A percentile compares a stretch with the other conserved stretches of the same genome.
Evolutionary conservation across 1,140 invertebrate genomes (phyloP).

Genomic region (Matsumurasca onukii): DNA sequence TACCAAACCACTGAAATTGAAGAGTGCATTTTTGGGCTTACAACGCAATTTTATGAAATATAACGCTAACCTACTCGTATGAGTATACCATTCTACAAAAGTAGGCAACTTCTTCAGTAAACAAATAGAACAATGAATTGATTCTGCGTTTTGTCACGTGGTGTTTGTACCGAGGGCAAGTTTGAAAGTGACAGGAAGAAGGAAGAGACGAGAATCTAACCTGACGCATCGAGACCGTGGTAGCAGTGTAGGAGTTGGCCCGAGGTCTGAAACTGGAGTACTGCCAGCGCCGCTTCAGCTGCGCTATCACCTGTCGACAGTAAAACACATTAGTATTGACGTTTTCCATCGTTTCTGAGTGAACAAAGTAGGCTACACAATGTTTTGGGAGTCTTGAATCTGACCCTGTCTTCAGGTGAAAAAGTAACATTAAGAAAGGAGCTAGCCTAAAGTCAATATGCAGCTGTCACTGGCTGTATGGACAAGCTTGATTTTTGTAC

Average conservation of each 20-base stretch:
- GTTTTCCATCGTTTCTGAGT: too few species aligned
- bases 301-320: slow-evolving; percentile 63
- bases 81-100: background rate
- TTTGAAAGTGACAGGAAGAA: background rate
- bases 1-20: too few species aligned
- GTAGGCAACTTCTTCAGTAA: background rate
- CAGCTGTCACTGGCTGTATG: too few species aligned
- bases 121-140: background rate
- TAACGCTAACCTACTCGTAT: background rate
- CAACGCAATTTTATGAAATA: background rate
- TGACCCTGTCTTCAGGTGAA: too few species aligned
- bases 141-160: background rate
- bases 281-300: slow-evolving; percentile 76
- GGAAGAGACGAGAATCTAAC: slow-evolving; percentile 25
- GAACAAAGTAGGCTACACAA: too few species aligned
- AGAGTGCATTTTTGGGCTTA: background rate
- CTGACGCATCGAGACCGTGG: slow-evolving; percentile 77
- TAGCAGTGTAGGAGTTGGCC: slow-evolving; percentile 78
- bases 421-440: too few species aligned
- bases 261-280: slow-evolving; percentile 68
- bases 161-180: background rate
- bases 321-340: too few species aligned
- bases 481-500: too few species aligned
- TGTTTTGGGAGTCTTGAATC: too few species aligned
- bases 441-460: too few species aligned